Base-by-base conservation (phyloP, 1,140 invertebrate genomes). In the Diabrotica undecimpunctata region DNA sequence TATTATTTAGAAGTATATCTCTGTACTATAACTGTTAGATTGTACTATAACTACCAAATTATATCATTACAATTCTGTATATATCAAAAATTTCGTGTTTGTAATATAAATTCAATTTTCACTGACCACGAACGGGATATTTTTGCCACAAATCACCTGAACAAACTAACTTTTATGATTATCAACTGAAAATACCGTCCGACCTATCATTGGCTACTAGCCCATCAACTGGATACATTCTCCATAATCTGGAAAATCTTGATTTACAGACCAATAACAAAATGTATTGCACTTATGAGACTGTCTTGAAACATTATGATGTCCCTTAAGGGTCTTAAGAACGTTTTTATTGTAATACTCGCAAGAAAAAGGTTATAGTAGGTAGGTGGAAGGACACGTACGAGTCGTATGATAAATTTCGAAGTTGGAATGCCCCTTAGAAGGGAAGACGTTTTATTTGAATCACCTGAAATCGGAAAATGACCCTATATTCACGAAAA, bases 231-330 rank as follows among this genome's bases (percentile, higher is more conserved):
- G 14, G 36, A 52, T 37, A n/a, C 61, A 12, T 13, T 54, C 53
- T 13, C 7, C n/a, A 25, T 57, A n/a, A 57, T 57, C 55, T 12
- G n/a, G 36, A 38, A 38, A 37, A 38, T 38, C 55, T 36, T 57
- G 55, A 57, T 57, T 37, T 57, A 38, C 55, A 5, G 10, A 37
- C 35, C 55, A 57, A 57, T 57, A 57, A 57, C 55, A 12, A 57
- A 57, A 57, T 57, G 36, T 37, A 57, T 25, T 25, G 55, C 55
- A 37, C 55, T 57, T 57, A 57, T 57, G 55, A 37, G 55, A 57
- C 55, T 36, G 35, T 10, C 37, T 57, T 57, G 37, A 57, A 38
- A 38, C 55, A 57, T 57, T 36, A 57, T 37, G 55, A 57, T 57
- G 55, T 57, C 55, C 37, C 55, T 38, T 37, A 57, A 57, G 25